Evolutionary conservation across 2,888 invertebrate species (phyloP).

Genomic region (Endotricha flammealis): DNA sequence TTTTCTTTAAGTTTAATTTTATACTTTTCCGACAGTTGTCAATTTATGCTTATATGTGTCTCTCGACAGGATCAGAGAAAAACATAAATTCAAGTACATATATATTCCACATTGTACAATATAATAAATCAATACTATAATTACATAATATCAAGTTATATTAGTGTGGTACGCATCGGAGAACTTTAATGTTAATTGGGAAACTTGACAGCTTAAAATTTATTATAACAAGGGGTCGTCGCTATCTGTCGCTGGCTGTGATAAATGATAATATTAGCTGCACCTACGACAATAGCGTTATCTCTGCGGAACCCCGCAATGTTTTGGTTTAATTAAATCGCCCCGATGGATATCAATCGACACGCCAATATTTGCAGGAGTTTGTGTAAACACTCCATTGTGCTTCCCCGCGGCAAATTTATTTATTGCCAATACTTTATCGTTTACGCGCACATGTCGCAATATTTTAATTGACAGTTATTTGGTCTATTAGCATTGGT

Average conservation of each 20-base stretch:
- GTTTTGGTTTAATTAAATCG: conserved; percentile 68
- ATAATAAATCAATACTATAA: no score
- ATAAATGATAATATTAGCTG: not conserved
- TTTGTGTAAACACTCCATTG: conserved; percentile 55
- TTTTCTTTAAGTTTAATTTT: no score
- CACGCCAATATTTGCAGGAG: conserved; percentile 56
- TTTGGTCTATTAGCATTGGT: no score
- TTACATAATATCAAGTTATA: no score
- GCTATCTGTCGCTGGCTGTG: conserved; percentile 1
- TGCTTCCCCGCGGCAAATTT: conserved; percentile 46
- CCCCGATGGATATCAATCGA: conserved; percentile 43
- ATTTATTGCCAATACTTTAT: conserved; percentile 61
- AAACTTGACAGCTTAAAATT: not conserved
- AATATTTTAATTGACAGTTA: conserved; percentile 8
- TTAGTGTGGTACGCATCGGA: no score
- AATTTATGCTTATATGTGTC: no score
- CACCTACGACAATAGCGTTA: conserved; percentile 14
- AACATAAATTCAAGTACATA: no score
- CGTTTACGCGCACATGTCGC: conserved; percentile 40
- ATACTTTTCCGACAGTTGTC: no score
- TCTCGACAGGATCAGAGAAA: no score
- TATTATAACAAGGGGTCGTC: not conserved
- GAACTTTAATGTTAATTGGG: not conserved
- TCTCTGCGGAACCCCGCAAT: conserved; percentile 33
- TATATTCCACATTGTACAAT: no score